Conservation (phyloP, 2,113 vertebrate genomes). For the Nesoenas mayeri region DNA sequence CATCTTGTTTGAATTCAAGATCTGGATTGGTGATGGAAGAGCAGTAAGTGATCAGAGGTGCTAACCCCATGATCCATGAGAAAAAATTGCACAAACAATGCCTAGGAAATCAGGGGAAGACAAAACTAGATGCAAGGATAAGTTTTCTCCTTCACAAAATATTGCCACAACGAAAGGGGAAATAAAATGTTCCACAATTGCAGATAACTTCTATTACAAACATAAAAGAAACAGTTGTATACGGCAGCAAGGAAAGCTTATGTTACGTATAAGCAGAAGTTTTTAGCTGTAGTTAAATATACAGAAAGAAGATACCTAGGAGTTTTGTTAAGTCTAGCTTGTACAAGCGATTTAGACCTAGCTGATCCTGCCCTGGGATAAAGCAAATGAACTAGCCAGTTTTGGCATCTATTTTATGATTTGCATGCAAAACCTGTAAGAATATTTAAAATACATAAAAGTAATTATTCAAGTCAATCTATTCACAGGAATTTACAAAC, state of each 20-base stretch:
- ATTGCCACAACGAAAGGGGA: background rate
- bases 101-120: background rate
- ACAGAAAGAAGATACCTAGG: background rate
- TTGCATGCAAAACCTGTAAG: background rate
- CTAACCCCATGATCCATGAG: background rate
- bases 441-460: background rate
- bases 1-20: background rate
- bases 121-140: background rate
- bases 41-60: too few species aligned
- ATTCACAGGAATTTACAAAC: background rate
- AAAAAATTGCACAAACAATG: background rate
- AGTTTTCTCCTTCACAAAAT: background rate
- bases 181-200: background rate
- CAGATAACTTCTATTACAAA: background rate
- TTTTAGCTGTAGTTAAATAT: background rate
- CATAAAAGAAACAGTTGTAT: background rate
- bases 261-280: rapidly evolving
- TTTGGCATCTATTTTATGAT: background rate
- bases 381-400: background rate
- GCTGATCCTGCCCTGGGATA: background rate
- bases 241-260: background rate
- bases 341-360: background rate
- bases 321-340: background rate
- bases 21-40: background rate
- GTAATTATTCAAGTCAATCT: background rate